Conservation (phyloP, 2,888 invertebrate genomes). For the Cylloceria caligata region DNA sequence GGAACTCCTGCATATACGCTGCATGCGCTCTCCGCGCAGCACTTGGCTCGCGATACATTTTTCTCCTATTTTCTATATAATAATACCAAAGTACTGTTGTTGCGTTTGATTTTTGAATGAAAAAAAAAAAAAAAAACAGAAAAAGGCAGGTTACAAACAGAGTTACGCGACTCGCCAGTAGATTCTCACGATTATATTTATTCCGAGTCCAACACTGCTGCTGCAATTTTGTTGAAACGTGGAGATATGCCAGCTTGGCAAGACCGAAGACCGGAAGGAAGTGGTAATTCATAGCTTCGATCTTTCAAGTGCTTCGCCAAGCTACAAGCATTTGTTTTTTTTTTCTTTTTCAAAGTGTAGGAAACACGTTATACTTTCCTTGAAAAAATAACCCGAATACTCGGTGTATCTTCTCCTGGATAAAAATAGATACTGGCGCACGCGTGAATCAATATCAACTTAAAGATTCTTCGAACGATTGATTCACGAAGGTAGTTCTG, state of each 20-base stretch:
- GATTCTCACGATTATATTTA: slow-evolving; percentile 22
- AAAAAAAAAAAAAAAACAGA: too few relatives aligned
- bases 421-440: not conserved
- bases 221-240: slow-evolving; percentile 34
- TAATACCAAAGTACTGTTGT: not conserved
- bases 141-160: slow-evolving; percentile 50
- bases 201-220: not conserved
- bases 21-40: slow-evolving; percentile 28
- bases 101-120: not conserved
- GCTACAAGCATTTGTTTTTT: not conserved
- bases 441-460: slow-evolving; percentile 1
- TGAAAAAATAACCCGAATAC: not conserved
- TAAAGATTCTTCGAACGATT: slow-evolving; percentile 8
- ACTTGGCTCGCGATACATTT: slow-evolving; percentile 1
- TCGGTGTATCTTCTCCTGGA: not conserved
- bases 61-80: slow-evolving; percentile 1
- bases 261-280: slow-evolving; percentile 31
- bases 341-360: not conserved
- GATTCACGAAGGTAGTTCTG: not conserved
- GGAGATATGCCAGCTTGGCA: not conserved
- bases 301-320: slow-evolving; percentile 9
- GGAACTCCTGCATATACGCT: slow-evolving; percentile 50
- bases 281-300: slow-evolving; percentile 36
- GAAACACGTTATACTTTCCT: not conserved
- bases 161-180: slow-evolving; percentile 43